Evolutionary conservation across 2,797 vertebrate species (phyloP).

Genomic region (Gallinago nigripennis): DNA sequence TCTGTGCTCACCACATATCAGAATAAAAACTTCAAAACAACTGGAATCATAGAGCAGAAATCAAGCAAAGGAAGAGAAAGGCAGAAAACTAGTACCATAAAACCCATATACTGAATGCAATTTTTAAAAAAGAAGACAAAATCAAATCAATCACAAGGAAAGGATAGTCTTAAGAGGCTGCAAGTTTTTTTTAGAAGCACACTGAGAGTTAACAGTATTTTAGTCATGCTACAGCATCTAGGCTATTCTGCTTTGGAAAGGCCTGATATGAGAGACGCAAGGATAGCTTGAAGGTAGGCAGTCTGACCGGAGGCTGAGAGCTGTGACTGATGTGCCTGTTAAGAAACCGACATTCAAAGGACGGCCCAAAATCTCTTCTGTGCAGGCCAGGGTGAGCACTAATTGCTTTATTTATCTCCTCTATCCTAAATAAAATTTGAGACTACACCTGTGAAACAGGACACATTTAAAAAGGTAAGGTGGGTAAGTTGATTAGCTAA

Average conservation of each 20-base stretch:
- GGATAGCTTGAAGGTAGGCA: not conserved
- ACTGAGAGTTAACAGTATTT: not conserved
- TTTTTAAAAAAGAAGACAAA: not conserved
- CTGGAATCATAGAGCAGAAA: not conserved
- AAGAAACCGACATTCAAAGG: constrained; percentile 28
- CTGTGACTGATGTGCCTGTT: not conserved
- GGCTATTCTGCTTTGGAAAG: not conserved
- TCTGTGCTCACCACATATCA: not conserved
- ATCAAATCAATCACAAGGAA: not conserved
- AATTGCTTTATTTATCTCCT: constrained; percentile 58
- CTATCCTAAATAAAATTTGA: constrained; percentile 62
- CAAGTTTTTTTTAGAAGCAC: not conserved
- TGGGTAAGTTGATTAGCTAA: constrained; percentile 66
- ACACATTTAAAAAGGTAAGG: constrained; percentile 59
- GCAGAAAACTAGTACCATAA: not conserved
- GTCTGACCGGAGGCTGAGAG: not conserved
- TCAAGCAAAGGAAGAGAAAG: not conserved
- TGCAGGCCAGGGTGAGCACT: not conserved
- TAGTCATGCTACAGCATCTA: not conserved
- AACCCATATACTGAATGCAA: not conserved
- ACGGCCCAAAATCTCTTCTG: not conserved
- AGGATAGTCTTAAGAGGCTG: not conserved
- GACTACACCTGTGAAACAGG: constrained; percentile 65
- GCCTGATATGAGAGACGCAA: not conserved
- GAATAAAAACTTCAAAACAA: not conserved